Base-by-base conservation (phyloP, 2,888 invertebrate genomes). In the Tricholauxania praeusta region DNA sequence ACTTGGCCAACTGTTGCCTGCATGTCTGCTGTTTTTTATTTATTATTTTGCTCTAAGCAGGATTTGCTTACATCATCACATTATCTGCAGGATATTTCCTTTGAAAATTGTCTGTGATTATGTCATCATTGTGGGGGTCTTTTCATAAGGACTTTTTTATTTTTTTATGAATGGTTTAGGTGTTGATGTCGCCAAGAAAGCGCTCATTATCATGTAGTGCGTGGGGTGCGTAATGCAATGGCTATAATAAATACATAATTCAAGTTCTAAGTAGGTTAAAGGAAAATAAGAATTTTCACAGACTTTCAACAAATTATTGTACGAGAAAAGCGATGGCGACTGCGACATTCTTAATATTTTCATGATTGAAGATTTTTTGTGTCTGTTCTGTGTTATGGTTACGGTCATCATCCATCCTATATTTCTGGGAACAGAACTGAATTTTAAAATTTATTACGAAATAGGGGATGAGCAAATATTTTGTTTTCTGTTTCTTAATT, bases 11-110 rank as follows among this genome's bases (percentile, higher is more conserved):
- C 51, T 64, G 64, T 64, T 64, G 64, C 64, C 64, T 49, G 17
- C 12, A 3, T 64, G 64, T 64, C 64, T 64, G 64, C 64, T 17
- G 15, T 19, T 1, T 6, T 39, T 51, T 22, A 19, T 19, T 49
- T 51, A 19, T 14, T 39, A 62, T 28, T 28, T 2, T 15, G 49
- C 51, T 51, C 19, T 5, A 7, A 17, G 49, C 49, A 39, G 47
- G 60, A 22, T 32, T 64, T 64, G 51, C 51, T 64, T 49, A 64
- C 51, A 64, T 48, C 64, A 64, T 51, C 64, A 64, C 64, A 64
- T 64, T 14, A 64, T 64, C 64, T 51, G 49, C 49, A 19, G 51
- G 51, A 64, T 51, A 51, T 51, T 51, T 51, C 28, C 59, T 28
- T 32, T 19, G 19, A 10, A 49, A 22, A 15, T 64, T 22, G 19